Base-by-base conservation (phyloP, 1,140 invertebrate species). In the Phenacoccus solenopsis region DNA sequence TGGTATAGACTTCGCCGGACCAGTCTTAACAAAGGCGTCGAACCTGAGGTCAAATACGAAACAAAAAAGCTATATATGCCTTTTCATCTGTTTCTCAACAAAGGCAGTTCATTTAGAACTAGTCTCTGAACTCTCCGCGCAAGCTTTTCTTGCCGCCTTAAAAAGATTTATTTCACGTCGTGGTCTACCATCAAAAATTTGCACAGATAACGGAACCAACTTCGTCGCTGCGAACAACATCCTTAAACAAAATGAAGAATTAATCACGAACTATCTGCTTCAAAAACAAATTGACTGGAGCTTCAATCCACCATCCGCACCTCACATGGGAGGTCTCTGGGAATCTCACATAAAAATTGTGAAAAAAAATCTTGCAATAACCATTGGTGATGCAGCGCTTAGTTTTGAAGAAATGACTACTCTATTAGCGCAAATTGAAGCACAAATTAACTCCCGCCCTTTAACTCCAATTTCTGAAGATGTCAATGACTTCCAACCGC, bases 381-480 rank as follows among this genome's bases (percentile, higher is more conserved):
- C 75, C 0, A 35, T 74, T 10, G 71, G 71, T 7, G 49, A 74
- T 25, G 20, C 21, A 7, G n/a, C 67, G n/a, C 70, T 69, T 20
- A 69, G 35, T 32, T 78, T 70, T 69, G 78, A 79, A 69, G 75
- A 78, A 73, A 72, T 78, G 57, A 25, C 49, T n/a, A 78, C 77
- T 5, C 69, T 74, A 9, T 38, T 77, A 10, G 71, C 69, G 10
- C 20, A 75, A 67, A 75, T 78, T 13, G 76, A 78, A 71, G 74
- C 74, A 24, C 70, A 70, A 20, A 80, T 67, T 7, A 79, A 79
- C 70, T 76, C 73, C 0, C 64, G 76, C 12, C 78, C 72, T 12
- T 32, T 74, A 27, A 71, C 57, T 24, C 70, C 73, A 1, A 5
- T 74, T 7, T 72, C 69, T 12, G 69, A 74, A 56, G 70, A 77